Evolutionary conservation across 2,113 vertebrate genomes (phyloP), one percentile per base, ranked within the genome.

Genomic region (Sinosuthora webbiana): DNA sequence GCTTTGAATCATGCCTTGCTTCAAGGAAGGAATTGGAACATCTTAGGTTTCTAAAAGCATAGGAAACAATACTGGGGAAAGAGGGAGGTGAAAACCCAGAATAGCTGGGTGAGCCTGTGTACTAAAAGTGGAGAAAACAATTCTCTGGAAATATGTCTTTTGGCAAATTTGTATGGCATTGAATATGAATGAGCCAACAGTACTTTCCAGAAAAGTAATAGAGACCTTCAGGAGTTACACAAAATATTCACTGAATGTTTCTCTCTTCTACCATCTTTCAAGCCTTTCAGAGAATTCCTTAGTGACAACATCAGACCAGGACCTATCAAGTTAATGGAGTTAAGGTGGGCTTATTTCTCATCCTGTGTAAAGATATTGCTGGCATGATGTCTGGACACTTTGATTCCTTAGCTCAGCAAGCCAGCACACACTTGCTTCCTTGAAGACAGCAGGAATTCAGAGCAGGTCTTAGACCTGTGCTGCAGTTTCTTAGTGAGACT

Each of bases 51-150:
- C 42, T 67, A 55, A 50, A 31, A 57, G 23, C 15, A 45, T 45
- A 73, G 60, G 35, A 88, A 70, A 76, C 1, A 3, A 70, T 68
- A 14, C 14, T 31, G 35, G 35, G 13, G 39, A 63, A 93, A 57
- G 39, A 55, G 11, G 15, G 6, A 83, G 82, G 33, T 27, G 28
- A 57, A 74, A 81, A 67, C 17, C 22, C 20, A 53, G 21, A 67
- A 88, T 83, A 57, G 3, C 7, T 63, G 50, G 4, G 16, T 47
- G 45, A 63, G 19, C 0, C 0, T 35, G 10, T 53, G 10, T 55
- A 64, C 27, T 74, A 63, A 79, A 55, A 23, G 4, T 42, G 35
- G 76, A 50, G 53, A 82, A 69, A 80, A 42, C 22, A 64, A 53
- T 76, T 74, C 12, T 35, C 35, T 78, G 39, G 41, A 42, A 30